A percentile compares a stretch with the other conserved stretches of the same genome.
Conservation (phyloP, 2,888 invertebrate genomes). For the Chrysodeixis includens region DNA sequence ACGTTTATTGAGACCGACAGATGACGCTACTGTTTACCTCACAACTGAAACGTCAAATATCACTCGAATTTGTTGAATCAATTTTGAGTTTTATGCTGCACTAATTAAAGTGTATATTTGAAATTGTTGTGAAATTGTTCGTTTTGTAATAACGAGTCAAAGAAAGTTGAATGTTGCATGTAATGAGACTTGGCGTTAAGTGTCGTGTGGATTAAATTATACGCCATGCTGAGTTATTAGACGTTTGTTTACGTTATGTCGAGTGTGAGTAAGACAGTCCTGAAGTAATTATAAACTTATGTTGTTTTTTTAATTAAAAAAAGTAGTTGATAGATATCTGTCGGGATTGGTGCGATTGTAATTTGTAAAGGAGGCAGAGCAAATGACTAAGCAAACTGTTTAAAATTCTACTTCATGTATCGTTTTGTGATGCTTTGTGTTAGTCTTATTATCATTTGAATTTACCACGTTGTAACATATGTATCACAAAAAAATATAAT, state of each 20-base stretch:
- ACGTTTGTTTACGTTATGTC: conserved; percentile 48
- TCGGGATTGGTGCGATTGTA: not conserved
- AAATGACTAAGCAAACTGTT: not conserved
- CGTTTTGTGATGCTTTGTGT: too few relatives aligned
- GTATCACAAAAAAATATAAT: too few relatives aligned
- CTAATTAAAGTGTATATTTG: not conserved
- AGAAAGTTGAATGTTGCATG: conserved; percentile 54
- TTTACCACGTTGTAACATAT: too few relatives aligned
- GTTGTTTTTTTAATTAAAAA: conserved; percentile 19
- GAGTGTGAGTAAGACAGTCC: conserved; percentile 43
- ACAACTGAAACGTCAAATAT: conserved; percentile 20
- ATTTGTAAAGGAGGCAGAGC: not conserved
- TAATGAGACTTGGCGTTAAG: conserved; percentile 55
- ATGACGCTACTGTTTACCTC: conserved; percentile 65
- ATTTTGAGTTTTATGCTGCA: not conserved
- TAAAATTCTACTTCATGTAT: not conserved
- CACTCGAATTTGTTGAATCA: not conserved
- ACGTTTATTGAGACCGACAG: conserved; percentile 73
- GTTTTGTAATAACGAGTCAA: conserved; percentile 39
- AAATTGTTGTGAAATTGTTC: not conserved
- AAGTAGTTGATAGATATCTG: not conserved
- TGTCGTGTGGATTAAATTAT: conserved; percentile 59
- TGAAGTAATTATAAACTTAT: conserved; percentile 34
- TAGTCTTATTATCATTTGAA: too few relatives aligned
- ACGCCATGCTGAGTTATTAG: conserved; percentile 53